Percentiles rank a stretch among this genome's conserved stretches.
Conservation (phyloP, 2,888 invertebrate species). For the Agrochola circellaris region DNA sequence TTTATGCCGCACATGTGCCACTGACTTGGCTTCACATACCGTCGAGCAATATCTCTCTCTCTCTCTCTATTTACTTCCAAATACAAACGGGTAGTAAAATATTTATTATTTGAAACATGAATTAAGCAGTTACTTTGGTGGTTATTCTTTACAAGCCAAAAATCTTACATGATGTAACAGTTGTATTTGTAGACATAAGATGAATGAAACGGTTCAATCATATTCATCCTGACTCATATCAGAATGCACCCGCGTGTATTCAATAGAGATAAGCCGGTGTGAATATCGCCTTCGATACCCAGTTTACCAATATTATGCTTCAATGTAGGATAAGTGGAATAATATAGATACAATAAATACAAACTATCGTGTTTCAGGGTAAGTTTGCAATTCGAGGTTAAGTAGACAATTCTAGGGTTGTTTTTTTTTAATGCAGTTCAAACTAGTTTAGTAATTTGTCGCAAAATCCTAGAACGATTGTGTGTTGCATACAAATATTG, state of each 20-base stretch:
- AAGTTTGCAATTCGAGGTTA: not conserved
- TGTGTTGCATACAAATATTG: not conserved
- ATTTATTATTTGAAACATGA: not conserved
- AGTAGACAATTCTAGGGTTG: too few relatives aligned
- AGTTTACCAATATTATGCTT: not conserved
- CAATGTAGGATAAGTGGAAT: not conserved
- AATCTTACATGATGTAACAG: not conserved
- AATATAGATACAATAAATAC: too few relatives aligned
- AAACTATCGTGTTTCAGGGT: not conserved
- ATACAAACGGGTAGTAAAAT: not conserved
- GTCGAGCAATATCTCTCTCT: too few relatives aligned
- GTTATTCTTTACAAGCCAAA: not conserved
- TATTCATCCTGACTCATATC: not conserved
- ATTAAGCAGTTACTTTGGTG: not conserved
- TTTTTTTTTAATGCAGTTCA: too few relatives aligned
- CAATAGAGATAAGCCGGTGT: slow-evolving; percentile 8
- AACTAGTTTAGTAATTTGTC: not conserved
- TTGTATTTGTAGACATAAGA: too few relatives aligned
- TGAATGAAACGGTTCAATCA: not conserved
- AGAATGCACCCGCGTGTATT: slow-evolving; percentile 9
- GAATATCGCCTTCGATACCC: not conserved
- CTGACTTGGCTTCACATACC: too few relatives aligned
- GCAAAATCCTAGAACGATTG: not conserved
- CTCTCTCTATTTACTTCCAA: too few relatives aligned
- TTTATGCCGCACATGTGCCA: too few relatives aligned